Base-by-base conservation (phyloP, 2,797 vertebrate genomes). In the Allobates femoralis region DNA sequence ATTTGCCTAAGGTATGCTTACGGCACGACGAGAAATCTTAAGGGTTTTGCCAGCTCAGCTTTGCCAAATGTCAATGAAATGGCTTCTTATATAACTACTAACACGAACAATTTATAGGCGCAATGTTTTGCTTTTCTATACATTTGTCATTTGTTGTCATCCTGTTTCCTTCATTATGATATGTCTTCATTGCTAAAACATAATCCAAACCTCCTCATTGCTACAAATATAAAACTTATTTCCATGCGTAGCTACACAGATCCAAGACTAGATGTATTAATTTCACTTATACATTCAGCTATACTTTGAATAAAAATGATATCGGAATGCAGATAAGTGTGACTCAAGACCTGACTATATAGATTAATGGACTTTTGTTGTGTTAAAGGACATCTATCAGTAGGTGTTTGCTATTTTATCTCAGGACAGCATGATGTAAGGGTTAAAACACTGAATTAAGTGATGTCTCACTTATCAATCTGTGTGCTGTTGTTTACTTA, bases 1-100 rank as follows among this genome's bases (percentile, higher is more conserved):
- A 66, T 79, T 79, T 78, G 84, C 84, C 84, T 79, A 28, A 58
- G 50, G 84, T 69, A 26, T 79, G 76, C 84, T 85, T 60, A 46
- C 34, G 64, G 84, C 84, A 78, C 18, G 60, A 46, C 18, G 41
- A 79, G 14, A 16, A 79, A 28, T 79, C 51, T 23, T 26, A 71
- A 81, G 18, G 3, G 85, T n/a, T 62, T 58, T 23, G 60, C 11
- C 62, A 81, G 50, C 79, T 79, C 67, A 64, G 1, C 11, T 1
- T 7, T 34, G 5, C 32, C 3, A 88, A 73, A 50, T 86, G 32
- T 58, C 37, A 62, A 76, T 77, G 19, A n/a, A 16, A 23, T 12
- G 53, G 37, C 26, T 26, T 74, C 73, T 64, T 76, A 23, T 37
- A 18, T 23, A 11, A 77, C 26, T 69, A 30, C 34, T 51, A 73